Evolutionary conservation across 2,113 vertebrate species (phyloP).

Genomic region (Lipophrys pholis): DNA sequence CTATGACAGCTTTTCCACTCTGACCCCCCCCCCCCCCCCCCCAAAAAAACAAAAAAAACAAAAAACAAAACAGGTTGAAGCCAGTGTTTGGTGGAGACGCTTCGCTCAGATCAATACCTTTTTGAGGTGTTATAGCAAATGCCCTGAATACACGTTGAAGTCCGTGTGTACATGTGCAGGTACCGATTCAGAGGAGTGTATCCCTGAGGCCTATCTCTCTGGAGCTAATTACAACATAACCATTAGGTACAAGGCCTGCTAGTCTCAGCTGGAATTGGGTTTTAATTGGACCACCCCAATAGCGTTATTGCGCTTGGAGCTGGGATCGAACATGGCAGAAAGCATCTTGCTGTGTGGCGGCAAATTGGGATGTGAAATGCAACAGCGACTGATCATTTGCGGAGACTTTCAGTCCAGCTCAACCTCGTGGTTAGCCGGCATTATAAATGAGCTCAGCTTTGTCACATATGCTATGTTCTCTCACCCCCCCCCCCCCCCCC

Average conservation of each 20-base stretch:
- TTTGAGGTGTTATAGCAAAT: conserved; percentile 41
- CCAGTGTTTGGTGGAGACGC: conserved; percentile 40
- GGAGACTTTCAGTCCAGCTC: conserved; percentile 25
- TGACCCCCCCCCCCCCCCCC: conserved; percentile 17
- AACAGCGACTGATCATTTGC: conserved; percentile 16
- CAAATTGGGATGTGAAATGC: conserved; percentile 30
- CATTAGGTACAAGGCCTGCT: conserved; percentile 76
- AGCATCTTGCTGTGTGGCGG: conserved; percentile 54
- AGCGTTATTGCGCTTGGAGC: conserved; percentile 79
- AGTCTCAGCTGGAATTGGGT: conserved; percentile 80
- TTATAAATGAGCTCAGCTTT: conserved; percentile 50
- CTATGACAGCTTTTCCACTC: conserved; percentile 55
- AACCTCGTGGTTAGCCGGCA: conserved; percentile 30
- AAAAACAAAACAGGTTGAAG: conserved; percentile 19
- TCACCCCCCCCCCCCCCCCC: too few species aligned
- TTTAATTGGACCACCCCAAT: conserved; percentile 85
- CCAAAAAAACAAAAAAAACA: conserved; percentile 21
- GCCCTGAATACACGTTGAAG: conserved; percentile 40
- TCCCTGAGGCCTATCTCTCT: conserved; percentile 72
- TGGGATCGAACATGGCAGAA: conserved; percentile 61
- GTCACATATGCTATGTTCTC: conserved; percentile 23
- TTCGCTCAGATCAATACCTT: conserved; percentile 60
- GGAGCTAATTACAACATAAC: conserved; percentile 81
- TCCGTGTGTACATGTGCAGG: conserved; percentile 31
- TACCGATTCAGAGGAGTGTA: conserved; percentile 43